Conservation (phyloP, 92 coral and sea anemone genomes). For the Porites lobata region DNA sequence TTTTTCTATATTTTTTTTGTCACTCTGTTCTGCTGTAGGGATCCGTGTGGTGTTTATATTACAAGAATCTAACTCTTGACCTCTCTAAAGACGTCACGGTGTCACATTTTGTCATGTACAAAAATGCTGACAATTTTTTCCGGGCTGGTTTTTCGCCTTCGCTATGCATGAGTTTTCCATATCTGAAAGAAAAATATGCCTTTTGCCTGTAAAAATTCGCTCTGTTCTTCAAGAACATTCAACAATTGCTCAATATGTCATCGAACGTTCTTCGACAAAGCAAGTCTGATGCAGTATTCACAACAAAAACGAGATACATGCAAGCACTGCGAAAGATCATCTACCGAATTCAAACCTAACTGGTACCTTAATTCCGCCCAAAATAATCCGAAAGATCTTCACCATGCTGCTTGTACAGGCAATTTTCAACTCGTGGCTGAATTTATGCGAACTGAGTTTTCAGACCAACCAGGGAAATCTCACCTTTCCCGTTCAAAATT, state of each 20-base stretch:
- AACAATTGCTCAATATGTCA: conserved; percentile 49
- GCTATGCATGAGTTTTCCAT: background rate
- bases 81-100: too few relatives aligned
- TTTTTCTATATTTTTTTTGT: too few relatives aligned
- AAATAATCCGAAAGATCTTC: conserved; percentile 70
- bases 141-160: too few relatives aligned
- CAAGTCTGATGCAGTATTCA: conserved; percentile 39
- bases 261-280: conserved; percentile 32
- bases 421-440: conserved; percentile 47
- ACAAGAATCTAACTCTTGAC: too few relatives aligned
- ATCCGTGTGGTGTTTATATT: too few relatives aligned
- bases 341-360: conserved; percentile 59
- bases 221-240: conserved; percentile 52
- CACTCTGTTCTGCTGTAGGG: too few relatives aligned
- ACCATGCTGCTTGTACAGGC: conserved; percentile 81
- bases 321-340: conserved; percentile 35
- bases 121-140: background rate
- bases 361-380: conserved; percentile 44
- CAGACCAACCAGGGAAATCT: conserved; percentile 68
- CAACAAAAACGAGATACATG: conserved; percentile 49
- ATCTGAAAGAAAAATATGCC: conserved; percentile 45
- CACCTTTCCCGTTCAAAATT: conserved; percentile 28
- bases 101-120: too few relatives aligned
- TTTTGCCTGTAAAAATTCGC: conserved; percentile 41
- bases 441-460: conserved; percentile 52